A percentile compares a stretch with the other conserved stretches of the same genome.
These are phyloP conservation scores for Babyrousa celebensis DNA, from an alignment of 2,797 vertebrate species.

Conservation along the genomic window DNA sequence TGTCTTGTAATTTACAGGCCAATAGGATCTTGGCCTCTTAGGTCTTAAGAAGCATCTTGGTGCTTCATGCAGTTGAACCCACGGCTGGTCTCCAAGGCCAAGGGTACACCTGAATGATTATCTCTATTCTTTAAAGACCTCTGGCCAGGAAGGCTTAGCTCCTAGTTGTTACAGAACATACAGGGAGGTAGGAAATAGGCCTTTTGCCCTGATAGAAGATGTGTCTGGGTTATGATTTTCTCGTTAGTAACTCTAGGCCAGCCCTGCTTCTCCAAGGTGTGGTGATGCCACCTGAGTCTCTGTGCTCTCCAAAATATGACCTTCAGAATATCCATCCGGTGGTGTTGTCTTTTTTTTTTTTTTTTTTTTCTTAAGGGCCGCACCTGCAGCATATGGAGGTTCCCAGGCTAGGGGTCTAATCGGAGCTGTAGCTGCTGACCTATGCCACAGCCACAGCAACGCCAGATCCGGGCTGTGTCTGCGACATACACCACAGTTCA, in stretches of 20 bases:
- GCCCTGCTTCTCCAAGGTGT: neutral
- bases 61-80: slow-evolving; percentile 22
- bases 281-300: neutral
- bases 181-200: neutral
- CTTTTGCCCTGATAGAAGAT: neutral
- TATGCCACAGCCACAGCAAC: too few species aligned
- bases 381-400: too few species aligned
- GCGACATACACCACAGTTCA: too few species aligned
- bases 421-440: too few species aligned
- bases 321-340: neutral
- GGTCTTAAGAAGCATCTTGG: slow-evolving; percentile 10
- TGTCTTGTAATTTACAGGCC: neutral
- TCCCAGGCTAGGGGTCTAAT: too few species aligned
- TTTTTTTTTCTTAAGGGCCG: too few species aligned
- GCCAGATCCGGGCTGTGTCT: too few species aligned
- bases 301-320: neutral
- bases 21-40: neutral
- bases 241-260: neutral
- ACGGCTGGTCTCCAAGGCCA: neutral
- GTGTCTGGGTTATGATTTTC: neutral
- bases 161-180: neutral
- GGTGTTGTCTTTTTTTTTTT: neutral
- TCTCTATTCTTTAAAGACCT: slow-evolving; percentile 31
- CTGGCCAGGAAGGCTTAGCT: neutral
- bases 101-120: neutral